Base-by-base conservation (phyloP, 2,888 invertebrate species). In the Trissolcus japonicus region DNA sequence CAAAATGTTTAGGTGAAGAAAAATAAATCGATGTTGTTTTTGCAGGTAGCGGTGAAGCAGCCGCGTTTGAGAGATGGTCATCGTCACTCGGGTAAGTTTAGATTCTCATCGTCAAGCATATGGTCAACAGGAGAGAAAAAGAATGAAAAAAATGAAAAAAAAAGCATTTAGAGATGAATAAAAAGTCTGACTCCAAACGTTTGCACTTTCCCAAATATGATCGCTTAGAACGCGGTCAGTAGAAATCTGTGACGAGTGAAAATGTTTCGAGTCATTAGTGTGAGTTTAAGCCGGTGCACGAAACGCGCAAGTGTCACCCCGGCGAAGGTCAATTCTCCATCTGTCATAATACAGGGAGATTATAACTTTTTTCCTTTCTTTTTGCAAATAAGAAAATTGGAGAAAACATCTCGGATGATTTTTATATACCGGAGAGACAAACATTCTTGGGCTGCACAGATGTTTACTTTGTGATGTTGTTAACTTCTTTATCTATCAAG, bases 61-160 rank as follows among this genome's bases (percentile, higher is more conserved):
- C 83, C 84, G 85, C 85, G 83, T 82, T 85, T 85, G 84, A 88
- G 88, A 91, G 91, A 94, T 94, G 94, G 94, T 94, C 92, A 94
- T 94, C 91, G 94, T 94, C 91, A 94, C 94, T 92, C 93, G 94
- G 92, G 94, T 94, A 89, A 91, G 93, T 90, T 82, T 19, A 61
- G 6, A 29, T 3, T 4, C 19, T 61, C 17, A 9, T 13, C 13
- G 60, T 57, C 57, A 56, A 59, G n/a, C 69, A 65, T 35, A 41
- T 50, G 19, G 53, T 29, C 11, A 17, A 25, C 51, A 53, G 53
- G 61, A 55, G 43, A 29, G 59, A 13, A 40, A 59, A 59, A 72
- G 55, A 46, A 65, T 9, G 56, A 7, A 25, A 16, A 54, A 54
- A n/a, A 40, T 19, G 19, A 19, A 2, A 43, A 62, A 62, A 16